Evolutionary conservation across 2,888 invertebrate genomes (phyloP), one percentile per base, ranked within the genome.

Genomic region (Zootermopsis nevadensis): DNA sequence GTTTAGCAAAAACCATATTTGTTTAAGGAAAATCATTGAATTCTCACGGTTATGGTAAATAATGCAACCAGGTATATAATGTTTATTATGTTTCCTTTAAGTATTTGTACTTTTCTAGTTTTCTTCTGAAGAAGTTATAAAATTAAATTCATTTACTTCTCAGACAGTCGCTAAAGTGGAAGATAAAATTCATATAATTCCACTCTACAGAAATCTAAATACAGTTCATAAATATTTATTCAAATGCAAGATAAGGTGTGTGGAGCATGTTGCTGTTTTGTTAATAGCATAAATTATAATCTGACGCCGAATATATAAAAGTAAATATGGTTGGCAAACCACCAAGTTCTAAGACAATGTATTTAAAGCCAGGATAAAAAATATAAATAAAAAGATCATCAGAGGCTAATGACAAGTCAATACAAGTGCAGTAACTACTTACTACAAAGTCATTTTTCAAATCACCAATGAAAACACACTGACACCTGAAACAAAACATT

Each of bases 331-430:
- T 19, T 42, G 38, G 27, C 24, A 38, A 74, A 74, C 19, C 33
- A 15, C 74, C 38, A 74, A 22, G 2, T 74, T 38, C 42, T 74
- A 74, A 24, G 38, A 74, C 42, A 74, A n/a, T 69, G 69, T 69
- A 30, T 69, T 31, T 66, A 27, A 66, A 66, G 66, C 66, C 27
- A 8, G 27, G 12, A 30, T 12, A n/a, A 3, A 31, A 69, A 69
- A 60, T 27, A 27, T n/a, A 60, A 60, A 60, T 55, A 22, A 8
- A 12, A 24, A 27, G 0, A 60, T 60, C 60, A 60, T 27, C 60
- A 6, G n/a, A 12, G 8, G 27, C 60, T 60, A 60, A n/a, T 60
- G 60, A 27, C 60, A 60, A 10, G 48, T 48, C 48, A 48, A 3
- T 12, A 48, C 48, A 48, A 19, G 48, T 19, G 48, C 15, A 48